Evolutionary conservation across 23 tunicate genomes (phyloP).

Genomic region (Oikopleura vanhoeffeni): DNA sequence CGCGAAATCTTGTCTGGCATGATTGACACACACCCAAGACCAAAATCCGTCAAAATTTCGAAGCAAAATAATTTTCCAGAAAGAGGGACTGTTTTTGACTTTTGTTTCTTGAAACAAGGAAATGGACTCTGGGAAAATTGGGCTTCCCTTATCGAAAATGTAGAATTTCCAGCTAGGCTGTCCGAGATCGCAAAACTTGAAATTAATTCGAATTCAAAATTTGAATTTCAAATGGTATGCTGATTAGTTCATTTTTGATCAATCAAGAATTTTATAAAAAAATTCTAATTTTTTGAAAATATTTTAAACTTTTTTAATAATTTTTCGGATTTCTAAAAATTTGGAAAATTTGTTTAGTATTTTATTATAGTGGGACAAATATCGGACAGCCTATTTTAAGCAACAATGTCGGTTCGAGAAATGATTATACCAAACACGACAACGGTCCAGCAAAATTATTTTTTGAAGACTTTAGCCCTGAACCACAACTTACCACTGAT

Average conservation of each 20-base stretch:
- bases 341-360: too few species aligned
- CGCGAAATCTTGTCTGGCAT: slow-evolving; percentile 69
- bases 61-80: slow-evolving; percentile 76
- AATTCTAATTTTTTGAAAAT: too few species aligned
- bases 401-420: slow-evolving; percentile 35
- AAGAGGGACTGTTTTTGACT: slow-evolving; percentile 65
- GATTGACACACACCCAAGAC: slow-evolving; percentile 52
- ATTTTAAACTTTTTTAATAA: too few species aligned
- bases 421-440: slow-evolving; percentile 69
- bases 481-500: slow-evolving; percentile 24
- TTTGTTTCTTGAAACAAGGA: slow-evolving; percentile 48
- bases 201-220: too few species aligned
- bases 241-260: too few species aligned
- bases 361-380: too few species aligned
- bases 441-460: slow-evolving; percentile 79
- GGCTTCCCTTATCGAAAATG: slow-evolving; percentile 24
- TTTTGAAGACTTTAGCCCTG: slow-evolving; percentile 37
- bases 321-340: too few species aligned
- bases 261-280: too few species aligned
- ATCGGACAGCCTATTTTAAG: too few species aligned
- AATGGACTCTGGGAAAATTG: slow-evolving; percentile 68
- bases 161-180: not conserved
- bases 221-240: too few species aligned
- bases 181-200: too few species aligned
- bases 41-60: slow-evolving; percentile 61